phyloP scores from a whole-genome alignment of 2,113 vertebrate species.

The Dasypus novemcinctus region DNA sequence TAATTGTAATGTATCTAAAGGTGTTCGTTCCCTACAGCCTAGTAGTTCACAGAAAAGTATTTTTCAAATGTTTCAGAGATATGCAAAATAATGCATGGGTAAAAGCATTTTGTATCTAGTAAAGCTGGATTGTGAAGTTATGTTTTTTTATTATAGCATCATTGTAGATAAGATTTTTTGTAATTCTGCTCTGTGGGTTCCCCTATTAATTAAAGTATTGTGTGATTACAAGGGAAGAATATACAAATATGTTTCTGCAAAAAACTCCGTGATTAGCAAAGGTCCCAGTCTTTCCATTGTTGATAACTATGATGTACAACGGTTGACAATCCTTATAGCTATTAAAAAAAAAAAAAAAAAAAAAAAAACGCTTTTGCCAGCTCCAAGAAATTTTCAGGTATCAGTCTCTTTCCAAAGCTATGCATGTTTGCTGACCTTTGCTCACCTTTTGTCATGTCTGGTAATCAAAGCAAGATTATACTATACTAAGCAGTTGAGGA shows the following conservation, averaged over 20 bases:
- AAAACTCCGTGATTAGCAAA: not conserved
- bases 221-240: not conserved
- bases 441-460: not conserved
- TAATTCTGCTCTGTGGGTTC: not conserved
- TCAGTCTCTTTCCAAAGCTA: not conserved
- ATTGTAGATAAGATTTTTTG: not conserved
- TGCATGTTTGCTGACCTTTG: not conserved
- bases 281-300: not conserved
- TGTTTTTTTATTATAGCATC: not conserved
- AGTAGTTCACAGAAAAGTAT: conserved; percentile 84
- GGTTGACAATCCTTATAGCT: not conserved
- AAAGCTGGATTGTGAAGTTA: not conserved
- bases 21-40: conserved; percentile 65
- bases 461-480: conserved; percentile 4
- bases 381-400: not conserved
- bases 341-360: not conserved
- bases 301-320: not conserved
- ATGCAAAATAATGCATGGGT: conserved; percentile 70
- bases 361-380: not conserved
- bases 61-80: conserved; percentile 84
- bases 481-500: not conserved
- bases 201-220: not conserved
- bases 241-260: not conserved
- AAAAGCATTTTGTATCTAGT: not conserved
- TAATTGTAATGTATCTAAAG: conserved; percentile 64